phyloP scores from a whole-genome alignment of 2,888 invertebrate species.

The Ramazzottius varieornatus region DNA sequence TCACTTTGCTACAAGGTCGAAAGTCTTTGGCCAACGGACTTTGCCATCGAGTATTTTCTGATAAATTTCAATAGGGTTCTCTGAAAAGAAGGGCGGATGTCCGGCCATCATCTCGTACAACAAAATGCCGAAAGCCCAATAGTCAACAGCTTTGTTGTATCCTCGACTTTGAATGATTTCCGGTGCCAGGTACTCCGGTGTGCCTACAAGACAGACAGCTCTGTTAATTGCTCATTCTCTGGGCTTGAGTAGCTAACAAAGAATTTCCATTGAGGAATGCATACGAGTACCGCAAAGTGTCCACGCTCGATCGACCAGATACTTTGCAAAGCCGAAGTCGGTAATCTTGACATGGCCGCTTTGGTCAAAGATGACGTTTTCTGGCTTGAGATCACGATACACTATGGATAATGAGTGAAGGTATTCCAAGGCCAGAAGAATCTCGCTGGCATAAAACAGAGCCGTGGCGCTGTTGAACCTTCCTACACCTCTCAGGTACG shows the following conservation, averaged over 20 bases:
- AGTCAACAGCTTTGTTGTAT: not conserved
- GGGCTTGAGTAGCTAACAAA: too few species aligned
- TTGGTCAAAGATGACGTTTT: conserved; percentile 65
- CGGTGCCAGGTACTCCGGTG: not conserved
- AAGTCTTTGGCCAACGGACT: conserved; percentile 74
- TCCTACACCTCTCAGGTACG: conserved; percentile 70
- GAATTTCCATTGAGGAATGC: too few species aligned
- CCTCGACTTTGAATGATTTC: conserved; percentile 2
- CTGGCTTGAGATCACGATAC: conserved; percentile 55
- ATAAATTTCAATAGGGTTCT: conserved; percentile 84
- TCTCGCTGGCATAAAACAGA: conserved; percentile 79
- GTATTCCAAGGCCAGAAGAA: conserved; percentile 72
- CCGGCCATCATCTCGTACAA: not conserved
- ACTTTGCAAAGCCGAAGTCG: conserved; percentile 92
- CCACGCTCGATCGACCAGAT: conserved; percentile 38
- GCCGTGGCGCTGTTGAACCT: conserved; percentile 46
- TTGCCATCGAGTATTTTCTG: conserved; percentile 81
- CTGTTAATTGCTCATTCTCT: too few species aligned
- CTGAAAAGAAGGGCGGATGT: conserved; percentile 76
- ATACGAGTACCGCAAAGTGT: not conserved
- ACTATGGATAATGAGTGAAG: conserved; percentile 65
- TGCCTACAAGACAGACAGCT: too few species aligned
- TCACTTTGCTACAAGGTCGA: conserved; percentile 66
- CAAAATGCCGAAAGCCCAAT: not conserved
- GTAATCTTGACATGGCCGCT: conserved; percentile 90